Percentiles rank a stretch among this genome's conserved stretches.
Conservation (phyloP, 2,113 vertebrate species). For the Perca fluviatilis region DNA sequence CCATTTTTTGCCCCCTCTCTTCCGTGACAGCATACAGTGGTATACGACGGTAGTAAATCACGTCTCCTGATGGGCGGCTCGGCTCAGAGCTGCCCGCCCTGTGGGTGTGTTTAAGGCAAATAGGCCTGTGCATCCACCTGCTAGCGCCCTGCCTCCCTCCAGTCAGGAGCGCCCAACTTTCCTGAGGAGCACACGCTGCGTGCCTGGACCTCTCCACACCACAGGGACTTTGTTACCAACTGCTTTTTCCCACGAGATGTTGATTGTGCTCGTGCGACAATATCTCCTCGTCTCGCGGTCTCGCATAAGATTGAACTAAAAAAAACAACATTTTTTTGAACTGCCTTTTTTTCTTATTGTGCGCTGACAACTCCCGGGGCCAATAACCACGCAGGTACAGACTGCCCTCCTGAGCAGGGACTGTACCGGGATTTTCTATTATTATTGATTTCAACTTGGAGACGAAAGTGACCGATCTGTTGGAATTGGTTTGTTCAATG, state of each 20-base stretch:
- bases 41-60: slow-evolving; percentile 15
- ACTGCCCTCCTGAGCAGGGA: slow-evolving; percentile 50
- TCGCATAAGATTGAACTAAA: slow-evolving; percentile 43
- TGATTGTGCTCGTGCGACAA: slow-evolving; percentile 35
- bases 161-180: slow-evolving; percentile 77
- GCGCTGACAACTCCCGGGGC: slow-evolving; percentile 52
- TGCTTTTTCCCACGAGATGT: slow-evolving; percentile 56
- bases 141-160: slow-evolving; percentile 73
- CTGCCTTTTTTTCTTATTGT: slow-evolving; percentile 37
- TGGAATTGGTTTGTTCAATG: slow-evolving; percentile 74
- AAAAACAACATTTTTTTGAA: slow-evolving; percentile 27
- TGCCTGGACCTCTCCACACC: slow-evolving; percentile 48
- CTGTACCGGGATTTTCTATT: slow-evolving; percentile 64
- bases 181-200: slow-evolving; percentile 51
- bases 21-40: background rate
- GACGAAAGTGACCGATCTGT: slow-evolving; percentile 55
- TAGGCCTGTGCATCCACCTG: slow-evolving; percentile 85
- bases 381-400: slow-evolving; percentile 65
- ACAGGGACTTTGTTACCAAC: slow-evolving; percentile 66
- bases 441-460: slow-evolving; percentile 62
- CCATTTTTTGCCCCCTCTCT: background rate
- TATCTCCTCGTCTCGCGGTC: slow-evolving; percentile 29
- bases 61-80: slow-evolving; percentile 65
- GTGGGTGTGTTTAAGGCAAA: slow-evolving; percentile 78
- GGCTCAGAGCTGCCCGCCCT: slow-evolving; percentile 73